phyloP scores from a whole-genome alignment of 2,797 vertebrate genomes.

The Glyptemys insculpta region DNA sequence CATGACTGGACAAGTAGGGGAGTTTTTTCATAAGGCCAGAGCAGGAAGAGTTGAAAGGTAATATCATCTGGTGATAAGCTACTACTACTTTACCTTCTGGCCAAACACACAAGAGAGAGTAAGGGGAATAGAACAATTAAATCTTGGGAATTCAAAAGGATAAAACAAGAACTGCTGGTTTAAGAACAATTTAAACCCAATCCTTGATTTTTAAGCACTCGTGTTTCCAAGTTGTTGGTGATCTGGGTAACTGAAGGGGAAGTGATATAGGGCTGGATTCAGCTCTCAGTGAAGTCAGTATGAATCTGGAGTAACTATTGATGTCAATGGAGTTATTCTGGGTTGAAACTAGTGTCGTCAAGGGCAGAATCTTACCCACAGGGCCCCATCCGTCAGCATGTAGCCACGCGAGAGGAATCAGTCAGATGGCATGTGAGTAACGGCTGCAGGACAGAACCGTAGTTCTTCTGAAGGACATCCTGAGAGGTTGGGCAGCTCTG shows the following conservation, averaged over 20 bases:
- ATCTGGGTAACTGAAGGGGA: background rate
- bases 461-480: background rate
- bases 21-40: background rate
- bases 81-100: background rate
- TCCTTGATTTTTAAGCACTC: background rate
- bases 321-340: background rate
- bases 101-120: background rate
- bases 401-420: background rate
- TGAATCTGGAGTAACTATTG: background rate
- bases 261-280: background rate
- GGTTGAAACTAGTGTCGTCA: background rate
- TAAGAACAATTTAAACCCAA: background rate
- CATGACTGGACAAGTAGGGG: background rate
- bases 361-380: background rate
- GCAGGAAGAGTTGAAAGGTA: constrained; percentile 23
- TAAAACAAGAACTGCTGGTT: background rate
- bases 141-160: background rate
- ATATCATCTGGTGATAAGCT: constrained; percentile 14
- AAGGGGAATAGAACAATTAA: background rate
- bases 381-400: background rate
- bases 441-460: background rate
- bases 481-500: background rate
- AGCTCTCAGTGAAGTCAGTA: background rate
- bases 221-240: background rate
- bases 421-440: background rate